These are phyloP conservation scores for Liposcelis brunnea DNA, from an alignment of 2,888 invertebrate species.

Conservation along the genomic window DNA sequence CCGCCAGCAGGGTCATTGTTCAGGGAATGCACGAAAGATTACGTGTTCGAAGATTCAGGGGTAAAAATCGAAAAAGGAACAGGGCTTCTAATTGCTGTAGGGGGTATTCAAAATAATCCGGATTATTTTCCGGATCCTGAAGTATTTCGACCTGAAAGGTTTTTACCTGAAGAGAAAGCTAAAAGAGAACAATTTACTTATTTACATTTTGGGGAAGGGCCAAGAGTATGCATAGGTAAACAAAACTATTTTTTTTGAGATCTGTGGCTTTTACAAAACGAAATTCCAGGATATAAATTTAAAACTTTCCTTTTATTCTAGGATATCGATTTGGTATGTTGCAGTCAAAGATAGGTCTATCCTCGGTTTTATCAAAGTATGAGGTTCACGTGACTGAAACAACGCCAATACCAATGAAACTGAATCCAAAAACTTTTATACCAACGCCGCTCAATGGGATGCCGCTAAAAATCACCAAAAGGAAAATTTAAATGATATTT, in stretches of 20 bases:
- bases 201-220: conserved; percentile 40
- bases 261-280: too few relatives aligned
- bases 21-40: conserved; percentile 24
- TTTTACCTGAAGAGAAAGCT: conserved; percentile 33
- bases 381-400: conserved; percentile 13
- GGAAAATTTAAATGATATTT: too few relatives aligned
- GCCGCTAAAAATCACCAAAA: neutral
- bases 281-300: too few relatives aligned
- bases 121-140: conserved; percentile 41
- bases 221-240: conserved; percentile 38
- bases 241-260: too few relatives aligned
- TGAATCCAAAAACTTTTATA: neutral
- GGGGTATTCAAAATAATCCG: conserved; percentile 41
- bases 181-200: conserved; percentile 33
- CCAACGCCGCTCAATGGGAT: conserved; percentile 1
- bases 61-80: conserved; percentile 20
- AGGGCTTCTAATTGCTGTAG: conserved; percentile 34
- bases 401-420: conserved; percentile 15
- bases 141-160: conserved; percentile 42
- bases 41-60: conserved; percentile 10
- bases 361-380: conserved; percentile 27
- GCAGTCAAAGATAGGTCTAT: conserved; percentile 34
- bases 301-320: conserved; percentile 20
- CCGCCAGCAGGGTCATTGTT: conserved; percentile 24
- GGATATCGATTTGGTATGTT: conserved; percentile 36